These are phyloP conservation scores for Xestia xanthographa DNA, from an alignment of 2,888 invertebrate genomes.

Conservation along the genomic window DNA sequence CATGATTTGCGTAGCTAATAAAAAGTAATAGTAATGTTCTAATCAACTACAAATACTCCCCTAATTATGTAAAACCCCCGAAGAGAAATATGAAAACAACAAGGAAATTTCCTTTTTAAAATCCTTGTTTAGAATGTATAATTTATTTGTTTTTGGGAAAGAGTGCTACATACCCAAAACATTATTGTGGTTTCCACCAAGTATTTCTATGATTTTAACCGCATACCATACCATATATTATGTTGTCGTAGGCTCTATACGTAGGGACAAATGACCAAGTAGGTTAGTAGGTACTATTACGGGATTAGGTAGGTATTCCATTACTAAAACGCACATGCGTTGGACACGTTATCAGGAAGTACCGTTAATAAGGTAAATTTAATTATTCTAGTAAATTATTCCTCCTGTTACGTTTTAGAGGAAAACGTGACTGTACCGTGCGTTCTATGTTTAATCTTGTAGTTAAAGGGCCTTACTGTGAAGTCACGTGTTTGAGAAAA, in stretches of 20 bases:
- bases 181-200: not conserved
- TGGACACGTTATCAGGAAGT: not conserved
- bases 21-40: too few relatives aligned
- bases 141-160: not conserved
- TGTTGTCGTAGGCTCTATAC: too few relatives aligned
- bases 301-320: not conserved
- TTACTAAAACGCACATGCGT: conserved; percentile 22
- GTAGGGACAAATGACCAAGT: not conserved
- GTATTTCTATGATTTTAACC: too few relatives aligned
- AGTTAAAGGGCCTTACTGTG: conserved; percentile 15
- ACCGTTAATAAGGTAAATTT: conserved; percentile 42
- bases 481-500: not conserved
- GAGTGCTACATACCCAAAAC: rapidly evolving
- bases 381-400: conserved; percentile 21
- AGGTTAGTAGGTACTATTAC: not conserved
- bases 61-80: not conserved
- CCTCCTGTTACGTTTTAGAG: conserved; percentile 16
- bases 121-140: not conserved
- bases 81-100: not conserved
- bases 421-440: conserved; percentile 17
- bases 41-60: not conserved
- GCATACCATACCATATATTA: not conserved
- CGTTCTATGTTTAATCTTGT: conserved; percentile 2
- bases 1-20: too few relatives aligned
- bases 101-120: not conserved